These are phyloP conservation scores for Heliconius charithonia DNA, from an alignment of 2,888 invertebrate species.

Conservation along the genomic window DNA sequence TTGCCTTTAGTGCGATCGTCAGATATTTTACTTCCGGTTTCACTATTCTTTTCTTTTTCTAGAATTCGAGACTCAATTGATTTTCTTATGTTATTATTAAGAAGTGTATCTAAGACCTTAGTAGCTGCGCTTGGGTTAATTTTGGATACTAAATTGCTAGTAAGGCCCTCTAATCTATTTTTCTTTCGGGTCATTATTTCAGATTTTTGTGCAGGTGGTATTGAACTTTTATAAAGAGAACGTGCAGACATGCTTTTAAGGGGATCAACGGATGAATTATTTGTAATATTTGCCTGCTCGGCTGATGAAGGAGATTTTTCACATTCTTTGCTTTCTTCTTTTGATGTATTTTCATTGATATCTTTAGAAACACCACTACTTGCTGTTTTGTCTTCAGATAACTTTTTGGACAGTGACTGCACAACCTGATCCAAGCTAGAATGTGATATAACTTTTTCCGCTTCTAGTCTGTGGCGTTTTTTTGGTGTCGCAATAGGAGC, in stretches of 20 bases:
- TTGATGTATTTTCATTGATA: conserved; percentile 65
- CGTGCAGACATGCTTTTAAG: conserved; percentile 79
- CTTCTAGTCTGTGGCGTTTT: conserved; percentile 88
- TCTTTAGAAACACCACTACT: conserved; percentile 58
- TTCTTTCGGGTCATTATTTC: conserved; percentile 86
- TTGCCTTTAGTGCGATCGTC: conserved; percentile 71
- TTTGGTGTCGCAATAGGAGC: conserved; percentile 87
- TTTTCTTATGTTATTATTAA: conserved; percentile 79
- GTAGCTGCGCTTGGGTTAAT: conserved; percentile 82
- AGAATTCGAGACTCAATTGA: conserved; percentile 79
- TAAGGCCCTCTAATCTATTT: conserved; percentile 85
- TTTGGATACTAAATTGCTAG: conserved; percentile 85
- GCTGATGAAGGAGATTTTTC: conserved; percentile 54
- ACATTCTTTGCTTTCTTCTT: conserved; percentile 61
- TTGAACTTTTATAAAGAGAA: conserved; percentile 77
- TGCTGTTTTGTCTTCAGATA: conserved; percentile 72
- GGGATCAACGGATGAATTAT: conserved; percentile 65
- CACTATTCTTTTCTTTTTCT: conserved; percentile 72
- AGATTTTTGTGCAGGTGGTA: conserved; percentile 78
- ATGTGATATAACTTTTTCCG: conserved; percentile 75
- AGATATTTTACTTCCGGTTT: conserved; percentile 55
- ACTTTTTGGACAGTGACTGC: conserved; percentile 77
- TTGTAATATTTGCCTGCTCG: conserved; percentile 52
- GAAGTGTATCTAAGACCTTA: conserved; percentile 79
- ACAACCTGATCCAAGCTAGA: conserved; percentile 78